Percentiles rank a stretch among this genome's conserved stretches.
Evolutionary conservation across 1,140 invertebrate species (phyloP).

Genomic region (Neotoxoptera formosana): DNA sequence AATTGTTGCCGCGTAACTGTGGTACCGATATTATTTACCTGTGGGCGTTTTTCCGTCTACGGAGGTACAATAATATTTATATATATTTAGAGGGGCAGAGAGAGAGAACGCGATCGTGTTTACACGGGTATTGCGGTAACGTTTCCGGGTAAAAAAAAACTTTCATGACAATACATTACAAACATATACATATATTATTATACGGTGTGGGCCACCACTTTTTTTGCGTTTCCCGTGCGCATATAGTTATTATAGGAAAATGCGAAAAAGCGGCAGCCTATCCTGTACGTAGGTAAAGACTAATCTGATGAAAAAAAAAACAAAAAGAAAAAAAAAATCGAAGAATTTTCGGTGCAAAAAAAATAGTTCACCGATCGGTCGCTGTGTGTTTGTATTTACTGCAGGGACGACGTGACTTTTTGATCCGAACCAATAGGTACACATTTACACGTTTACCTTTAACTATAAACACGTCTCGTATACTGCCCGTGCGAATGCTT

Average conservation of each 20-base stretch:
- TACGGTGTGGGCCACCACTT: background rate
- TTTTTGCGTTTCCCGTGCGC: background rate
- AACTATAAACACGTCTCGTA: background rate
- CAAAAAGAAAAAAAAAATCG: background rate
- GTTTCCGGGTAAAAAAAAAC: background rate
- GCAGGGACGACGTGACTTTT: background rate
- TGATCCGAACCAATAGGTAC: background rate
- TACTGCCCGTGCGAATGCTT: background rate
- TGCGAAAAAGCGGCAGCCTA: too few relatives aligned
- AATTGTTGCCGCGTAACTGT: too few relatives aligned
- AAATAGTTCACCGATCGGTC: background rate
- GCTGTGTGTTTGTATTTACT: background rate
- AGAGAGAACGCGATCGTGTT: too few relatives aligned
- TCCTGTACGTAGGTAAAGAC: background rate
- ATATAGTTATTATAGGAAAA: too few relatives aligned
- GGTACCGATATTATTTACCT: background rate
- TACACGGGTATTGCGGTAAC: background rate
- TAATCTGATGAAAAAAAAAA: background rate
- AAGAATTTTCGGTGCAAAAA: background rate
- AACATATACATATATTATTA: background rate
- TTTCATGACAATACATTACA: background rate
- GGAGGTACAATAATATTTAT: background rate
- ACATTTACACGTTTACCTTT: background rate
- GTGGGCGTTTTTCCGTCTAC: background rate
- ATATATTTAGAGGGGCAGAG: background rate